Conservation (phyloP, 2,113 vertebrate genomes). For the Megaleporinus macrocephalus region DNA sequence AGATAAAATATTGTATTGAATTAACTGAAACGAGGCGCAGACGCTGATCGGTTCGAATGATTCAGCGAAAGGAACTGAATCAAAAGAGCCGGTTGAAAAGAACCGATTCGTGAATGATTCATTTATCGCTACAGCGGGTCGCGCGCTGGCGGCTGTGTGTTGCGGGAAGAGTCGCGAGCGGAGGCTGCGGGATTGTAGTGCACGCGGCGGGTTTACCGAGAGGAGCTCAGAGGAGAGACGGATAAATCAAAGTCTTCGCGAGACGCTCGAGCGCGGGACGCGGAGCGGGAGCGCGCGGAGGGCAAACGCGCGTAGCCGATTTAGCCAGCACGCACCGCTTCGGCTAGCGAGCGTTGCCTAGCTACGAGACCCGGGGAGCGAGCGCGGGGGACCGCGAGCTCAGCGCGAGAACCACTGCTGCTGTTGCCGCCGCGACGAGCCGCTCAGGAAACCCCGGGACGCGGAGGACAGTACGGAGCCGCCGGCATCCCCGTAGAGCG, state of each 20-base stretch:
- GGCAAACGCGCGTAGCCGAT: too few relatives aligned
- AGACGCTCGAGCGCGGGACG: neutral
- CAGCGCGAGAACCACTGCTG: too few relatives aligned
- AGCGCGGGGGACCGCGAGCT: neutral
- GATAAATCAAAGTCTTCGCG: too few relatives aligned
- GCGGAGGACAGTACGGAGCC: too few relatives aligned
- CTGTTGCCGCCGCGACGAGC: too few relatives aligned
- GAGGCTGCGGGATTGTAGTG: neutral
- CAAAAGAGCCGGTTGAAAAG: neutral
- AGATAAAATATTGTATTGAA: too few relatives aligned
- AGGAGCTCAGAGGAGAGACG: too few relatives aligned
- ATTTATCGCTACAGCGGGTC: neutral
- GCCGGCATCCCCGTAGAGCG: neutral
- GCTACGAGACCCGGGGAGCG: slow-evolving; percentile 1
- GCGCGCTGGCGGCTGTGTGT: neutral
- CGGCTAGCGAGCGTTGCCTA: slow-evolving; percentile 17
- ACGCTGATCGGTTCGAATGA: neutral
- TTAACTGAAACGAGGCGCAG: too few relatives aligned
- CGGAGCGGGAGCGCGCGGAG: neutral
- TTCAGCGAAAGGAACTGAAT: neutral
- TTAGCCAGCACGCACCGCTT: neutral
- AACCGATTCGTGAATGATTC: neutral
- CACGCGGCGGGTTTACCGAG: neutral
- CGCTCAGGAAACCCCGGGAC: neutral
- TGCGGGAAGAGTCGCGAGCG: slow-evolving; percentile 2